phyloP scores from a whole-genome alignment of 2,888 invertebrate genomes.

The Hirtodrosophila histrioides region DNA sequence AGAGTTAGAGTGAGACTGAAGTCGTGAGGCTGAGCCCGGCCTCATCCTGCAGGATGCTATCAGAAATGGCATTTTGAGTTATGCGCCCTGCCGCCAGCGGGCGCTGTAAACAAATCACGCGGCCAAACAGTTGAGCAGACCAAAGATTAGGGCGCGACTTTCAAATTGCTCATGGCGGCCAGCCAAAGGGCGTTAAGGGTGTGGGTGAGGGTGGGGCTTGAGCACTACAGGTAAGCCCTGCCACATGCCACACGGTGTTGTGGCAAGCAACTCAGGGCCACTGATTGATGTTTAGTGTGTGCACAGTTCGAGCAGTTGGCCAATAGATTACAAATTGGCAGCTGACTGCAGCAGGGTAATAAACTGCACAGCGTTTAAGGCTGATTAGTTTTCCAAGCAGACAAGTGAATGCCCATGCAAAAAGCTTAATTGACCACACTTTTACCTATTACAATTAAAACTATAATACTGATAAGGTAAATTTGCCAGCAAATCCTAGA shows the following conservation, averaged over 20 bases:
- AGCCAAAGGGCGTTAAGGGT: slow-evolving; percentile 13
- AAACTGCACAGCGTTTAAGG: slow-evolving; percentile 11
- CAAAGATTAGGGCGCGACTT: slow-evolving; percentile 65
- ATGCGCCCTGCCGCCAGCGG: slow-evolving; percentile 45
- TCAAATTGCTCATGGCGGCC: slow-evolving; percentile 56
- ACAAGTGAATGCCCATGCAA: too few relatives aligned
- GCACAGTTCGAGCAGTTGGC: slow-evolving; percentile 38
- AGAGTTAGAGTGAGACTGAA: not conserved
- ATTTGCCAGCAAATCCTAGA: too few relatives aligned
- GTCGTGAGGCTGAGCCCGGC: slow-evolving; percentile 9
- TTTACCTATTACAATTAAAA: too few relatives aligned
- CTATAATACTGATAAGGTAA: too few relatives aligned
- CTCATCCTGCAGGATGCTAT: slow-evolving; percentile 43
- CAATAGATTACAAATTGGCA: slow-evolving; percentile 31
- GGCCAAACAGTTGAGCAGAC: slow-evolving; percentile 37
- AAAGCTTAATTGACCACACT: too few relatives aligned
- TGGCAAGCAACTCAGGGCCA: slow-evolving; percentile 1
- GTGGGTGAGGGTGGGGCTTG: too few relatives aligned
- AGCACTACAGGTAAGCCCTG: too few relatives aligned
- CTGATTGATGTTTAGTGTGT: slow-evolving; percentile 52
- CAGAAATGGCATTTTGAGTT: slow-evolving; percentile 72
- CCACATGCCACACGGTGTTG: too few relatives aligned
- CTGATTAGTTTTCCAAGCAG: slow-evolving; percentile 8
- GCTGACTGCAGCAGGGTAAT: not conserved
- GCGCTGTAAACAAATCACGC: slow-evolving; percentile 67